These are phyloP conservation scores for Hyposoter didymator DNA, from an alignment of 2,888 invertebrate species.

Conservation along the genomic window DNA sequence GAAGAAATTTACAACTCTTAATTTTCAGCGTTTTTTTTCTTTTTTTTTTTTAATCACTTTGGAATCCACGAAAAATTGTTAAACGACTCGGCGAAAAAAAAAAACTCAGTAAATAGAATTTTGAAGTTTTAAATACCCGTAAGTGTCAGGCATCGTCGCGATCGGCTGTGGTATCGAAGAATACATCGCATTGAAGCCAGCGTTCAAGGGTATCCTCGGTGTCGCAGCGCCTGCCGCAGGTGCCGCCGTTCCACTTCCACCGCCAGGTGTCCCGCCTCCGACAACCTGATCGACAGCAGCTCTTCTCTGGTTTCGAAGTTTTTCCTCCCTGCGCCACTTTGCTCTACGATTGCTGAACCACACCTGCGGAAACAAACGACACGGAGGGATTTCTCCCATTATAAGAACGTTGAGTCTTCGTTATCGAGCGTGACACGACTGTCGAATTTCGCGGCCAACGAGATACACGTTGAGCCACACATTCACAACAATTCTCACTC, in stretches of 20 bases:
- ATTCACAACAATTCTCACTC: conserved; percentile 48
- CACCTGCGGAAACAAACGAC: conserved; percentile 88
- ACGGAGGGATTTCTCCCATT: conserved; percentile 56
- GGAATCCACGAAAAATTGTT: background rate
- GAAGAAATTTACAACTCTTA: too few species aligned
- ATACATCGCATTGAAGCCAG: conserved; percentile 97
- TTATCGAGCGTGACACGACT: conserved; percentile 38
- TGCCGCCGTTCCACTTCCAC: conserved; percentile 84
- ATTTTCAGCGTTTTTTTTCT: background rate
- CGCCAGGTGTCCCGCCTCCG: conserved; percentile 79
- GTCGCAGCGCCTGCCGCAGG: conserved; percentile 86
- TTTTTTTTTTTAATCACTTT: background rate
- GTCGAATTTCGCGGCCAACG: conserved; percentile 46
- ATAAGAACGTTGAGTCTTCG: conserved; percentile 28
- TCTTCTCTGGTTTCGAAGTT: conserved; percentile 96
- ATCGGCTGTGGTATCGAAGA: conserved; percentile 97
- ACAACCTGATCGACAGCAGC: conserved; percentile 86
- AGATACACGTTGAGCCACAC: conserved; percentile 46
- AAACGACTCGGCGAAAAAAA: background rate
- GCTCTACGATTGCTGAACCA: conserved; percentile 99
- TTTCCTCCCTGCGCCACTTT: conserved; percentile 99
- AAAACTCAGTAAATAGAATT: background rate
- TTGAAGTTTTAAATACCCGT: conserved; percentile 86
- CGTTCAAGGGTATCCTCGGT: conserved; percentile 90
- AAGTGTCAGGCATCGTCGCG: conserved; percentile 95